Evolutionary conservation across 2,113 vertebrate species (phyloP).

Genomic region (Maccullochella peelii): DNA sequence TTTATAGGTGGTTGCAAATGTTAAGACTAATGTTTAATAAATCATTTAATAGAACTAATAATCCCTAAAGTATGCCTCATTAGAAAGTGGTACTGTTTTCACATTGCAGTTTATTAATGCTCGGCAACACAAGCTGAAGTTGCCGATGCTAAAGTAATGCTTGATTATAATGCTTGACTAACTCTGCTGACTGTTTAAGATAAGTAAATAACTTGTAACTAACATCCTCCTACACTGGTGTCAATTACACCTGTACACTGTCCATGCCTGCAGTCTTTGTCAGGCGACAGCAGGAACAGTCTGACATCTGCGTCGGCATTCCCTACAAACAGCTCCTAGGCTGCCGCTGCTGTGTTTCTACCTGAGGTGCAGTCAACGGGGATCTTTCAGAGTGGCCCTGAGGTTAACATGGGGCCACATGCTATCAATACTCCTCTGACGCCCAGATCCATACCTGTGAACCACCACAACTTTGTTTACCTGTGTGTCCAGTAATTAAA

Average conservation of each 20-base stretch:
- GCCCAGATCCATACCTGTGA: constrained; percentile 70
- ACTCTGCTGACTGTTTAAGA: neutral
- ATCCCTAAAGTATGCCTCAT: too few species aligned
- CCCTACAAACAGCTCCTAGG: neutral
- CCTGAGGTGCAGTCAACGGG: constrained; percentile 57
- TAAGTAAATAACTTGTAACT: neutral
- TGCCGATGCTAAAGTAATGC: neutral
- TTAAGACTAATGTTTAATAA: neutral
- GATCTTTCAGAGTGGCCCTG: constrained; percentile 45
- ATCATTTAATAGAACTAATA: too few species aligned
- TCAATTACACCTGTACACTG: neutral
- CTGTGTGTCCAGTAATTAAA: constrained; percentile 82
- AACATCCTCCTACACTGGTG: neutral
- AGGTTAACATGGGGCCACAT: constrained; percentile 75
- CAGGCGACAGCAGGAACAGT: constrained; percentile 22
- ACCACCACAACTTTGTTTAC: constrained; percentile 77
- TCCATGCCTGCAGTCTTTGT: neutral
- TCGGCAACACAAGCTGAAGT: neutral
- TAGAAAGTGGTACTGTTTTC: neutral
- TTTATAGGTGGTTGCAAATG: neutral
- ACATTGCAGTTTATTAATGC: neutral
- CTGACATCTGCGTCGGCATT: constrained; percentile 3
- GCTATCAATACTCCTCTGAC: constrained; percentile 71
- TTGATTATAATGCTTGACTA: rapidly evolving
- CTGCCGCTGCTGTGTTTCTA: constrained; percentile 17